phyloP scores from a whole-genome alignment of 2,888 invertebrate genomes.

The Crossocerus cetratus region DNA sequence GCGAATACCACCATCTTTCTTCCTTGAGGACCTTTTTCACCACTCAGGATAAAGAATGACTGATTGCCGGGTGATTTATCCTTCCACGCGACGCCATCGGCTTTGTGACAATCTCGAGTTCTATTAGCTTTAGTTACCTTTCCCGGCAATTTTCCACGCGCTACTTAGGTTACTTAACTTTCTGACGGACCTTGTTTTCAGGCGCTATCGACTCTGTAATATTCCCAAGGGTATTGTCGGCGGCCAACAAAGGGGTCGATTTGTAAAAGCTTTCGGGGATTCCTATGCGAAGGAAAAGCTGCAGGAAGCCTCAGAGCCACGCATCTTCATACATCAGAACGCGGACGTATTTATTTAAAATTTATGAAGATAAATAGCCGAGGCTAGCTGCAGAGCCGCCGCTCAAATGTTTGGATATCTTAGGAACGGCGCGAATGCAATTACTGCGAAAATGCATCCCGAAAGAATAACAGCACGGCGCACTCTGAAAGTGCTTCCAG shows the following conservation, averaged over 20 bases:
- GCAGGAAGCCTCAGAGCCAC: conserved; percentile 13
- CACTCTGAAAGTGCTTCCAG: background rate
- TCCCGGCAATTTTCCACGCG: background rate
- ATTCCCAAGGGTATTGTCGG: conserved; percentile 23
- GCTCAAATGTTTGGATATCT: background rate
- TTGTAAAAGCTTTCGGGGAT: conserved; percentile 11
- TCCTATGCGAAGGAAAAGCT: conserved; percentile 5
- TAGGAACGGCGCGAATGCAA: too few relatives aligned
- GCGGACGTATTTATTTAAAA: background rate
- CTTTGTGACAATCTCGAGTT: background rate
- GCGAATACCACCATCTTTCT: too few relatives aligned
- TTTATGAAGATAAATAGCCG: conserved; percentile 3
- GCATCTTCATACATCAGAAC: conserved; percentile 1
- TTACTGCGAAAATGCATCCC: too few relatives aligned
- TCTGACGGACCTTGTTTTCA: background rate
- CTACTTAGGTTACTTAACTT: background rate
- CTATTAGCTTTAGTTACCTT: background rate
- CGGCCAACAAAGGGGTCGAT: conserved; percentile 1
- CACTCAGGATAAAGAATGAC: background rate
- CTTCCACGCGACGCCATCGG: background rate
- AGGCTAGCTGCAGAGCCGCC: background rate
- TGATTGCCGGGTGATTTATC: background rate
- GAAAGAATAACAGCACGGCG: too few relatives aligned
- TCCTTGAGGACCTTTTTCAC: too few relatives aligned
- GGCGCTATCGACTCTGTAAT: conserved; percentile 14